Conservation (phyloP, 2,888 invertebrate species). For the Linnaemya tessellans region DNA sequence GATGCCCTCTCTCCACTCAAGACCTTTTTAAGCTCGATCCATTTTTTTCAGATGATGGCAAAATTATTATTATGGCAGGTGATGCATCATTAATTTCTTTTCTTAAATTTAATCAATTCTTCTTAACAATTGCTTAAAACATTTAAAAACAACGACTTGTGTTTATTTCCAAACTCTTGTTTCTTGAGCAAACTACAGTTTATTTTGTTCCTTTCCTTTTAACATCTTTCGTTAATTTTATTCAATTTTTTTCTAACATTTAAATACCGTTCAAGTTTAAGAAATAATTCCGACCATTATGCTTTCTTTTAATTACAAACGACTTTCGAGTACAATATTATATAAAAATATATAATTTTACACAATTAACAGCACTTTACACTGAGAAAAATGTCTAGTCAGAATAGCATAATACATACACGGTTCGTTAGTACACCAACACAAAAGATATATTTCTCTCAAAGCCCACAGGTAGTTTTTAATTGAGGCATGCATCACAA, state of each 20-base stretch:
- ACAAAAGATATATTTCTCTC: neutral
- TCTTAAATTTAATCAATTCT: conserved; percentile 42
- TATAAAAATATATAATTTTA: neutral
- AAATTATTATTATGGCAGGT: conserved; percentile 84
- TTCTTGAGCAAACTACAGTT: conserved; percentile 29
- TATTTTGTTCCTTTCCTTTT: conserved; percentile 21
- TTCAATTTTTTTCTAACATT: conserved; percentile 16
- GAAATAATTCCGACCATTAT: neutral
- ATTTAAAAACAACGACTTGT: conserved; percentile 50
- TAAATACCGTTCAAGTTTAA: conserved; percentile 9
- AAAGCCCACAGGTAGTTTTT: neutral
- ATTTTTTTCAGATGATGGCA: conserved; percentile 84
- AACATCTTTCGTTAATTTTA: conserved; percentile 23
- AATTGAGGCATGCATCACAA: neutral
- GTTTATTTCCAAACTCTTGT: conserved; percentile 52
- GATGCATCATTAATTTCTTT: conserved; percentile 77
- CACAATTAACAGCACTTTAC: conserved; percentile 13
- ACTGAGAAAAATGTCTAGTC: conserved; percentile 19
- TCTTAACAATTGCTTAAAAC: conserved; percentile 48
- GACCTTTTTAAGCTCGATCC: conserved; percentile 83
- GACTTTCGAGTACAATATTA: conserved; percentile 32
- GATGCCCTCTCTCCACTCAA: conserved; percentile 71
- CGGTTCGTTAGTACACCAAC: neutral
- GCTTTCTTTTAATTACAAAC: conserved; percentile 12
- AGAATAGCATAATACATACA: neutral